Evolutionary conservation across 2,888 invertebrate genomes (phyloP).

Genomic region (Argyresthia goedartella): DNA sequence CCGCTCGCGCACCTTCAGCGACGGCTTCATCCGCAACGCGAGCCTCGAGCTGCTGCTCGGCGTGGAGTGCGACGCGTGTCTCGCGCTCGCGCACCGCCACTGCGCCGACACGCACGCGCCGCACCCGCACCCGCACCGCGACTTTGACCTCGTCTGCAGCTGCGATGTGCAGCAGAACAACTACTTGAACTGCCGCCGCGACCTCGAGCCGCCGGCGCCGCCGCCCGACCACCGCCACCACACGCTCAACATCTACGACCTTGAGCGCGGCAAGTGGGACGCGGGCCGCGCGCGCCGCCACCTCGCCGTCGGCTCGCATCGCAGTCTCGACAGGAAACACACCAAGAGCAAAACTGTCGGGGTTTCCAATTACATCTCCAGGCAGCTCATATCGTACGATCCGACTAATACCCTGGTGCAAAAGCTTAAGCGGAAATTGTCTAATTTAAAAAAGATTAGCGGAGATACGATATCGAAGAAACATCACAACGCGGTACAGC

Average conservation of each 20-base stretch:
- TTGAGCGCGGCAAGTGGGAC: constrained; percentile 56
- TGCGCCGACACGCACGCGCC: constrained; percentile 40
- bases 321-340: constrained; percentile 60
- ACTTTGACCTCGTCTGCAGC: constrained; percentile 60
- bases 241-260: constrained; percentile 56
- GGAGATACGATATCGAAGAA: constrained; percentile 60
- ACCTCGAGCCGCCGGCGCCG: constrained; percentile 14
- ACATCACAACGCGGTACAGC: constrained; percentile 59
- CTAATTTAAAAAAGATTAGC: constrained; percentile 62
- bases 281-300: constrained; percentile 34
- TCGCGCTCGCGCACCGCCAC: constrained; percentile 52
- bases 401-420: constrained; percentile 59
- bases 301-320: constrained; percentile 46
- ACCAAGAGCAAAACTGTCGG: constrained; percentile 59
- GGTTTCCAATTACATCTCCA: constrained; percentile 61
- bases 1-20: constrained; percentile 62
- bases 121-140: constrained; percentile 35
- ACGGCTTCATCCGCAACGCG: constrained; percentile 61
- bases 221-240: constrained; percentile 42
- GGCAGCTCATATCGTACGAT: constrained; percentile 62
- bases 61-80: constrained; percentile 64
- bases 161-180: constrained; percentile 60
- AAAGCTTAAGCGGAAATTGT: constrained; percentile 63
- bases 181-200: constrained; percentile 48
- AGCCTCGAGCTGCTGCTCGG: constrained; percentile 62